Conservation (phyloP, 2,113 vertebrate genomes). For the Neoarius graeffei region DNA sequence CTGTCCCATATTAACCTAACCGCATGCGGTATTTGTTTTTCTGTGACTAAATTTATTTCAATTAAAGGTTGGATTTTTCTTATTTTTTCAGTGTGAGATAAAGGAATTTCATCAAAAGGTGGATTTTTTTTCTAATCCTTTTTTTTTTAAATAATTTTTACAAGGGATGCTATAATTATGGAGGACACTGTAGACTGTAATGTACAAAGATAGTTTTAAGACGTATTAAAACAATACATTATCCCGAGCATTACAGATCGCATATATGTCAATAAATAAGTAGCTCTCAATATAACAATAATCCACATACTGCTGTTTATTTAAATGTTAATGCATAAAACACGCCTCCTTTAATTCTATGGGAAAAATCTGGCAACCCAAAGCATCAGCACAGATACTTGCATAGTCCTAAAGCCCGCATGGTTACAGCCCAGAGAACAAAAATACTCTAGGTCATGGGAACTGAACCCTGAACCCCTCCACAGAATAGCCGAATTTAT, state of each 20-base stretch:
- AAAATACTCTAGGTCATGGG: neutral
- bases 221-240: neutral
- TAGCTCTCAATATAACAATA: neutral
- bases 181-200: neutral
- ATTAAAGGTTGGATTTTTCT: too few relatives aligned
- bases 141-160: too few relatives aligned
- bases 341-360: neutral
- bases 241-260: neutral
- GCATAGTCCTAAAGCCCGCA: slow-evolving; percentile 51
- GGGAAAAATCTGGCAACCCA: neutral
- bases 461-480: too few relatives aligned
- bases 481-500: neutral
- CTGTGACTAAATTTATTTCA: too few relatives aligned
- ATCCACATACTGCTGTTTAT: neutral
- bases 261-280: neutral
- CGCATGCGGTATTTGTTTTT: too few relatives aligned
- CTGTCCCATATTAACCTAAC: too few relatives aligned
- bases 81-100: too few relatives aligned
- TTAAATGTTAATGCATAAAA: neutral
- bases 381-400: neutral
- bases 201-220: neutral
- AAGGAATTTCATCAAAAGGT: too few relatives aligned
- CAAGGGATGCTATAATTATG: too few relatives aligned
- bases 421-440: neutral
- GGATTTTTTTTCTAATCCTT: too few relatives aligned